These are phyloP conservation scores for Tringa solitaria DNA, from an alignment of 2,113 vertebrate genomes.

Conservation along the genomic window DNA sequence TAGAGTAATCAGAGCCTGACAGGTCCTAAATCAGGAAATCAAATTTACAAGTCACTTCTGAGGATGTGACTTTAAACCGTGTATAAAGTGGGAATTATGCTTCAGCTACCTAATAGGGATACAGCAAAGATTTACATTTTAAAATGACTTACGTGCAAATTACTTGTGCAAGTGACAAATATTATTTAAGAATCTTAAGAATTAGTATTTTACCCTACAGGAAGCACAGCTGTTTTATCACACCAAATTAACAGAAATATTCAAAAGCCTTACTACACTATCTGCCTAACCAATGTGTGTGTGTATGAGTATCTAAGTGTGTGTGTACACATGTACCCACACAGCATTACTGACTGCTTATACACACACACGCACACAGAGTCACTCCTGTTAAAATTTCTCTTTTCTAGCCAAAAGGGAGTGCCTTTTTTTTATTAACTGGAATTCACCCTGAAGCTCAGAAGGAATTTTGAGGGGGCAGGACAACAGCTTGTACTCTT, in stretches of 20 bases:
- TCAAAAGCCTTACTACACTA: not conserved
- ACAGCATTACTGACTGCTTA: not conserved
- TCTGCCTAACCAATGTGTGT: not conserved
- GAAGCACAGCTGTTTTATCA: not conserved
- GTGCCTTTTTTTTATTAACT: conserved; percentile 9
- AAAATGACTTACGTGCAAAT: not conserved
- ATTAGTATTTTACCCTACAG: not conserved
- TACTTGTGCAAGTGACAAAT: not conserved
- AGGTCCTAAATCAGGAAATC: conserved; percentile 32
- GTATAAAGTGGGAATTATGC: not conserved
- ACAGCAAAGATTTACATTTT: not conserved
- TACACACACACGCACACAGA: not conserved
- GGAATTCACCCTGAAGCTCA: conserved; percentile 28
- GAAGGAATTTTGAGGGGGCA: conserved; percentile 18
- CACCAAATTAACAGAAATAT: not conserved
- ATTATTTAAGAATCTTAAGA: not conserved
- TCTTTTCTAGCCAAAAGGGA: conserved; percentile 31
- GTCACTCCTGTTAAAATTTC: not conserved
- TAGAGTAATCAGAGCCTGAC: conserved; percentile 32
- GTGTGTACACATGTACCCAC: not conserved
- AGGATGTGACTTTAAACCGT: not conserved
- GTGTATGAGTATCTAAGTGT: not conserved
- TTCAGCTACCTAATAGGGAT: not conserved
- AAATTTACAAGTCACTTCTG: conserved; percentile 46
- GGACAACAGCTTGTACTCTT: not conserved